These are phyloP conservation scores for Pseudopleuronectes americanus DNA, from an alignment of 2,797 vertebrate genomes.

Conservation along the genomic window DNA sequence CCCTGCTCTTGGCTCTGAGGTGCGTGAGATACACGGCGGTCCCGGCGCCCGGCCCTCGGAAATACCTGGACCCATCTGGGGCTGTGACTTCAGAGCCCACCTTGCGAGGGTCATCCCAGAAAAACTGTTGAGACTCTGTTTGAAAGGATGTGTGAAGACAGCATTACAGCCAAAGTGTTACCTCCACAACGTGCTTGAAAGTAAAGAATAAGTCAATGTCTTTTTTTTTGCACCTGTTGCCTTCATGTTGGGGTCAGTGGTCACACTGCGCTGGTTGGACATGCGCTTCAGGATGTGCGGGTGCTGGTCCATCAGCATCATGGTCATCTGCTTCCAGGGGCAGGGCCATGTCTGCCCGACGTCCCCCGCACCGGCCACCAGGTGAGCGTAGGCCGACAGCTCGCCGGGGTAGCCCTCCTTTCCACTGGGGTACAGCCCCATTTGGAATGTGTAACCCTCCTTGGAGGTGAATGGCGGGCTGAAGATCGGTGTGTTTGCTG, in stretches of 20 bases:
- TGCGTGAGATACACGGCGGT: slow-evolving; percentile 85
- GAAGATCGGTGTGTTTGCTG: slow-evolving; percentile 62
- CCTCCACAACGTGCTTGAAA: neutral
- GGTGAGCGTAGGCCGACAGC: slow-evolving; percentile 83
- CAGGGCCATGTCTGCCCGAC: slow-evolving; percentile 79
- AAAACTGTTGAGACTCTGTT: slow-evolving; percentile 60
- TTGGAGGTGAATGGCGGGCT: slow-evolving; percentile 89
- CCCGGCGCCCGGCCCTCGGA: slow-evolving; percentile 81
- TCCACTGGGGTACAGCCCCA: slow-evolving; percentile 80
- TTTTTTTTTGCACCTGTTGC: slow-evolving; percentile 53
- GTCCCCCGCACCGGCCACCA: slow-evolving; percentile 86
- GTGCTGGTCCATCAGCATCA: slow-evolving; percentile 93
- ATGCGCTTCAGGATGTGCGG: slow-evolving; percentile 91
- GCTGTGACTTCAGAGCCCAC: slow-evolving; percentile 80
- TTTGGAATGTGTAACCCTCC: slow-evolving; percentile 92
- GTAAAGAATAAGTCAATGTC: no score
- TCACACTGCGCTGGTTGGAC: slow-evolving; percentile 92
- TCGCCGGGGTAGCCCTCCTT: slow-evolving; percentile 44
- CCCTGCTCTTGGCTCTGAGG: slow-evolving; percentile 86
- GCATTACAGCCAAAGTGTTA: neutral
- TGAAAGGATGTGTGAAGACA: neutral
- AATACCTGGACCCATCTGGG: slow-evolving; percentile 85
- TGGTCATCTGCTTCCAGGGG: slow-evolving; percentile 92
- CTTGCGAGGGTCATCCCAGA: slow-evolving; percentile 90
- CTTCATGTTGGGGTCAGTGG: slow-evolving; percentile 85